Conservation (phyloP, 2,113 vertebrate species). For the Abramis brama region DNA sequence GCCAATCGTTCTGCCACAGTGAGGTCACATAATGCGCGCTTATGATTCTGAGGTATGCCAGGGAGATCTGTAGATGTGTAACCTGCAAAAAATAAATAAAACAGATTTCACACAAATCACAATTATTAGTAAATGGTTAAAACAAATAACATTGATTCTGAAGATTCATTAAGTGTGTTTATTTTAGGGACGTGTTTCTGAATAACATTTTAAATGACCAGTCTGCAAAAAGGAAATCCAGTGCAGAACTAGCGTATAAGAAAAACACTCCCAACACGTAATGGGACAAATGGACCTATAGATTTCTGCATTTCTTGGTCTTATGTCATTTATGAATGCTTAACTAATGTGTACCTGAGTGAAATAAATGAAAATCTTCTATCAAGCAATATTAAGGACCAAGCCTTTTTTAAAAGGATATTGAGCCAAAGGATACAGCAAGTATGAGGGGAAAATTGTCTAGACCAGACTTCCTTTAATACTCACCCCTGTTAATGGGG, state of each 20-base stretch:
- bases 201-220: constrained; percentile 4
- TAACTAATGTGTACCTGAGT: neutral
- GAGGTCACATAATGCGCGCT: constrained; percentile 89
- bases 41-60: constrained; percentile 92
- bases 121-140: neutral
- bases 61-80: constrained; percentile 81
- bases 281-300: constrained; percentile 49
- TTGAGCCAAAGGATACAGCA: constrained; percentile 78
- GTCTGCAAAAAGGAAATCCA: neutral
- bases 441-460: constrained; percentile 73
- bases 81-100: constrained; percentile 72
- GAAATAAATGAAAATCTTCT: neutral
- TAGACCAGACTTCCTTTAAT: constrained; percentile 82
- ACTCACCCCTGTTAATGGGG: constrained; percentile 83
- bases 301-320: neutral
- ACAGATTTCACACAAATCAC: constrained; percentile 54
- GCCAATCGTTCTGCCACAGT: constrained; percentile 91
- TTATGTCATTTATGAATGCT: neutral
- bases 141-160: neutral
- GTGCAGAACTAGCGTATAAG: neutral
- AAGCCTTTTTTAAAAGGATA: constrained; percentile 79
- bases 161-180: neutral
- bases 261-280: constrained; percentile 60
- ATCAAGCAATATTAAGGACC: constrained; percentile 9
- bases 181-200: neutral